phyloP scores from a whole-genome alignment of 2,797 vertebrate genomes.

The Rhyacichthys aspro region DNA sequence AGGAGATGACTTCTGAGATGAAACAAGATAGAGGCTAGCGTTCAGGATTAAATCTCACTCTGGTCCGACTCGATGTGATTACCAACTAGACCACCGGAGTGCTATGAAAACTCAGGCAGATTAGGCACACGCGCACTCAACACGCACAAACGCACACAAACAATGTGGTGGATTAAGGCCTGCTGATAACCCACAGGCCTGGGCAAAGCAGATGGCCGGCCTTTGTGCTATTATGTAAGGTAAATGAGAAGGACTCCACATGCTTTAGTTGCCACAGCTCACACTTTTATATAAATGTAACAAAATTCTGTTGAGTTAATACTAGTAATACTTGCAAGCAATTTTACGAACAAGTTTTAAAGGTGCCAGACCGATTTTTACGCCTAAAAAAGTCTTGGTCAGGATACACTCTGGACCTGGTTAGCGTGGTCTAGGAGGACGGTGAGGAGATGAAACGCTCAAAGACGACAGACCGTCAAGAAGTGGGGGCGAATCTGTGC shows the following conservation, averaged over 20 bases:
- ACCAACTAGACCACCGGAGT: slow-evolving; percentile 60
- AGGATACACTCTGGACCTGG: background rate
- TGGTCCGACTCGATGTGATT: slow-evolving; percentile 58
- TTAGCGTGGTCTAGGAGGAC: background rate
- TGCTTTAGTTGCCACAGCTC: slow-evolving; percentile 11
- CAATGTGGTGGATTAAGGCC: slow-evolving; percentile 66
- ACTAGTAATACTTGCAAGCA: background rate
- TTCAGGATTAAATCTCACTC: slow-evolving; percentile 69
- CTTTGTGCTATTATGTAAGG: slow-evolving; percentile 73
- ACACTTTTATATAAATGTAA: background rate
- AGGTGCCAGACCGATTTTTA: too few relatives aligned
- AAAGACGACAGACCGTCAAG: slow-evolving; percentile 31
- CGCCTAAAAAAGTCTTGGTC: background rate
- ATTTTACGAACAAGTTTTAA: too few relatives aligned
- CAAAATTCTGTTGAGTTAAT: background rate
- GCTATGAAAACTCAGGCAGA: slow-evolving; percentile 62
- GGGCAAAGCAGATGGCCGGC: slow-evolving; percentile 74
- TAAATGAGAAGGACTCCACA: slow-evolving; percentile 48
- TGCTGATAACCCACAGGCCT: slow-evolving; percentile 55
- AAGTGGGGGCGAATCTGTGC: slow-evolving; percentile 35
- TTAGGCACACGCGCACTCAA: slow-evolving; percentile 43
- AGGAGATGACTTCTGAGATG: slow-evolving; percentile 33
- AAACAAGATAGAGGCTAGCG: slow-evolving; percentile 45
- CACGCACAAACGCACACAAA: slow-evolving; percentile 35
- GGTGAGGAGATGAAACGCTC: slow-evolving; percentile 23